Evolutionary conservation across 2,113 vertebrate species (phyloP), one percentile per base, ranked within the genome.

Genomic region (Prionailurus bengalensis): DNA sequence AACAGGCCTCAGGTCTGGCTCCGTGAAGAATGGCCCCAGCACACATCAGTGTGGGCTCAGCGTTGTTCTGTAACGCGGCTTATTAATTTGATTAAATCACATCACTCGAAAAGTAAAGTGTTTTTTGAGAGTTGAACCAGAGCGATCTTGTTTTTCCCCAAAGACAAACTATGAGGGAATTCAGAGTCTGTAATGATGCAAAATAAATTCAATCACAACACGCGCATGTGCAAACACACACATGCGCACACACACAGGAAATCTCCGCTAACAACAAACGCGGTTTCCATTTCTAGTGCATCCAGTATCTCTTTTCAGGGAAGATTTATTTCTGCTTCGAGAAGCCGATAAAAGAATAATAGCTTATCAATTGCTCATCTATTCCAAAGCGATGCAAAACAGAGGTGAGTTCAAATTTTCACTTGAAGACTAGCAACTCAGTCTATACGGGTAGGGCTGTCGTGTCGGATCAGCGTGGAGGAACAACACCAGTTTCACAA

Each of bases 11-110:
- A 3, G n/a, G 33, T 51, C 17, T 7, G 53, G 42, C 31, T 70
- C 42, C 3, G 0, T 4, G 16, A 1, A 33, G 55, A 36, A 27
- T 17, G 0, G 6, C 39, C 65, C 8, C 65, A 2, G 15, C 17
- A 13, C 0, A 1, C 23, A 2, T 3, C 51, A 2, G 7, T 45
- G 73, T 1, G n/a, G 5, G 17, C 19, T 39, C 17, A 2, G 1
- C 11, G 0, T 29, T n/a, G 61, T 79, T 66, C 61, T 39, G 19
- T 2, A 79, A 15, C 7, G 9, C 31, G 29, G 8, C 27, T 23
- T 3, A 55, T 36, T 65, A 19, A 84, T 66, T 36, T 19, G 21
- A 84, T 66, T n/a, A 42, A 85, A 66, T 39, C 74, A 55, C 29
- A 51, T 15, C 27, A 13, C 11, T 58, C 81, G 51, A 71, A 63